phyloP scores from a whole-genome alignment of 2,888 invertebrate species.

The Pachymerium ferrugineum region DNA sequence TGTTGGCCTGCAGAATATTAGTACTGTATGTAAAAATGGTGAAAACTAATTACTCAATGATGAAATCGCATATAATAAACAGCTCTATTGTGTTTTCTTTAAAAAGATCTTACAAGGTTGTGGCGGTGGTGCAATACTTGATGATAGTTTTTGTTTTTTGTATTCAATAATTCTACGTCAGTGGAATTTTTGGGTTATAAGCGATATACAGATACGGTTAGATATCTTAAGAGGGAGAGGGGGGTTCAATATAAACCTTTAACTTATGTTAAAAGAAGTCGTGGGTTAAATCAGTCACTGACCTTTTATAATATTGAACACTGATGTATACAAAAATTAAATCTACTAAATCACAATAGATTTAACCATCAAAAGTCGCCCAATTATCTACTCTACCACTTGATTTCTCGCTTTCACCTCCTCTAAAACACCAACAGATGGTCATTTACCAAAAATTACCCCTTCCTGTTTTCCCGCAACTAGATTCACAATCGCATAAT shows the following conservation, averaged over 20 bases:
- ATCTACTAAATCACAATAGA: no score
- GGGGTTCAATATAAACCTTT: no score
- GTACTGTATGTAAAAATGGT: background rate
- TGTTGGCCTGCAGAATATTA: background rate
- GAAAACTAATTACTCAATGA: slow-evolving; percentile 24
- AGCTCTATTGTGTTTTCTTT: slow-evolving; percentile 3
- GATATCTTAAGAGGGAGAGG: no score
- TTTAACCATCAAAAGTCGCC: no score
- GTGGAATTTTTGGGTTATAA: background rate
- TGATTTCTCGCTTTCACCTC: no score
- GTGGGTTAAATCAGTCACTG: no score
- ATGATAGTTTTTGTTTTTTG: background rate
- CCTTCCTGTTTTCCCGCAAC: background rate
- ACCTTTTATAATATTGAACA: no score
- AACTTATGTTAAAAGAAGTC: no score
- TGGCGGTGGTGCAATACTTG: slow-evolving; percentile 13
- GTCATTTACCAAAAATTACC: background rate
- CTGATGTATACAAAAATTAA: no score
- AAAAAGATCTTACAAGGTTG: slow-evolving; percentile 1
- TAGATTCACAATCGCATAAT: background rate
- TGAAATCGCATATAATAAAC: slow-evolving; percentile 22
- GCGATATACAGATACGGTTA: no score
- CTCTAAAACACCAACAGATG: no score
- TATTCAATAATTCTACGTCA: background rate
- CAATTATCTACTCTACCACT: no score